phyloP scores from a whole-genome alignment of 2,113 vertebrate genomes.

The Alectura lathami region DNA sequence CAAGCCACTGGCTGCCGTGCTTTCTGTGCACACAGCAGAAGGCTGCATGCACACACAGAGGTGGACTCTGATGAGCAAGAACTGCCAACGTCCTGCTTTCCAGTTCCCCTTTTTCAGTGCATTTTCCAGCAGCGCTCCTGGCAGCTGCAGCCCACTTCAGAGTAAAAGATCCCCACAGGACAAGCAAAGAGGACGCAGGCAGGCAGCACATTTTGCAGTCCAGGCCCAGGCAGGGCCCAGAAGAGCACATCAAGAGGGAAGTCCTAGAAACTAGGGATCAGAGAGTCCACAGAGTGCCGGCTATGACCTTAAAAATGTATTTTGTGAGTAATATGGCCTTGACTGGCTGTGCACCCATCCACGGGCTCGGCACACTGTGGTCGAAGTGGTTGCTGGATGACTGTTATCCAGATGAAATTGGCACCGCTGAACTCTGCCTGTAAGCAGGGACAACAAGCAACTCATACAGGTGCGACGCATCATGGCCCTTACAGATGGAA shows the following conservation, averaged over 20 bases:
- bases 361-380: background rate
- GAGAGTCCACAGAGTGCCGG: background rate
- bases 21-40: background rate
- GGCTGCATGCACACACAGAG: background rate
- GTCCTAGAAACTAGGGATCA: background rate
- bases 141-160: background rate
- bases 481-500: background rate
- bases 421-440: background rate
- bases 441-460: background rate
- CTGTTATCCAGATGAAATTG: background rate
- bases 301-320: conserved; percentile 7
- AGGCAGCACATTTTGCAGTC: background rate
- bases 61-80: background rate
- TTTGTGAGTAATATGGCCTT: conserved; percentile 14
- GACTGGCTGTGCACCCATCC: background rate
- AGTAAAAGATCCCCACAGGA: background rate
- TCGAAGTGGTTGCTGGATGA: background rate
- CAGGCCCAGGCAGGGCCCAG: background rate
- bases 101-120: background rate
- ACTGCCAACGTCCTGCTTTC: background rate
- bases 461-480: background rate
- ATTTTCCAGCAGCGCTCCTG: background rate
- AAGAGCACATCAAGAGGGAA: background rate
- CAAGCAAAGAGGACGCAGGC: background rate
- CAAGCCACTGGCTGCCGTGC: background rate